Percentiles rank a stretch among this genome's conserved stretches.
Conservation (phyloP, 1,140 invertebrate genomes). For the Melanaphis sacchari region DNA sequence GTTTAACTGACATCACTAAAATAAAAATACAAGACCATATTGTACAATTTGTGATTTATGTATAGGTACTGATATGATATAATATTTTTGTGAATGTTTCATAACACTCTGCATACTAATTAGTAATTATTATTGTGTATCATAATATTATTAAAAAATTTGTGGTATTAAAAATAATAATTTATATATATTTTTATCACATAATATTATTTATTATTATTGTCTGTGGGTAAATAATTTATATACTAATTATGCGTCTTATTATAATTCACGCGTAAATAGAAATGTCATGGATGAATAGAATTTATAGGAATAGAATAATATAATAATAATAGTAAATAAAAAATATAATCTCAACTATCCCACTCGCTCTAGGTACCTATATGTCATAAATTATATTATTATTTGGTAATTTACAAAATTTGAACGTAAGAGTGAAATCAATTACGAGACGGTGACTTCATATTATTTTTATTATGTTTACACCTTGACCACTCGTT, state of each 20-base stretch:
- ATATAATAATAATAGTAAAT: background rate
- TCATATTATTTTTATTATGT: background rate
- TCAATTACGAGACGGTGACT: background rate
- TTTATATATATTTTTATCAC: background rate
- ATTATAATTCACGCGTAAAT: background rate
- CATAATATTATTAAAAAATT: background rate
- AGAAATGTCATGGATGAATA: background rate
- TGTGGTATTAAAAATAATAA: background rate
- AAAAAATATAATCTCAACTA: background rate
- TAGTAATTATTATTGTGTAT: background rate
- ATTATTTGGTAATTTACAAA: background rate
- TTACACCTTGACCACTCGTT: background rate
- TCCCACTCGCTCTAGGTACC: background rate
- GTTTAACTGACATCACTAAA: too few relatives aligned
- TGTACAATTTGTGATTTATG: background rate
- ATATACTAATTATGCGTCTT: background rate
- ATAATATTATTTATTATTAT: background rate
- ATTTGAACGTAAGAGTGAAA: background rate
- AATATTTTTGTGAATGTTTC: background rate
- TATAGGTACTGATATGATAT: background rate
- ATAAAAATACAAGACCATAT: background rate
- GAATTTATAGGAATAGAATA: background rate
- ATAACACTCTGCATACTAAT: background rate
- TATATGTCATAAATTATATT: background rate
- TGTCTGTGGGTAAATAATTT: background rate